Evolutionary conservation across 2,888 invertebrate genomes (phyloP).

Genomic region (Lamellibrachia satsuma): DNA sequence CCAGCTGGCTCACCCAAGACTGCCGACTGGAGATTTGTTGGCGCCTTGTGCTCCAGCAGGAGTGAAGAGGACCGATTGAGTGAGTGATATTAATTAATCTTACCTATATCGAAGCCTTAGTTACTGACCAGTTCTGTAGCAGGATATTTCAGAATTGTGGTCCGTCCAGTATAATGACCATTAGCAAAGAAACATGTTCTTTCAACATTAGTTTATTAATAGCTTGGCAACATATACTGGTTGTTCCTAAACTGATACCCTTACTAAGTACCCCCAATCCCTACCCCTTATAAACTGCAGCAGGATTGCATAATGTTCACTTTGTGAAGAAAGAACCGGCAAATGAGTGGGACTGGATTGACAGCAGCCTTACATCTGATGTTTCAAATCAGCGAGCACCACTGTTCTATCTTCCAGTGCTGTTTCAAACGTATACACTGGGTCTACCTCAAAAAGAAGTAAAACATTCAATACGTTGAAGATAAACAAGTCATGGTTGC

Average conservation of each 20-base stretch:
- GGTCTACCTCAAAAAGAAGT: neutral
- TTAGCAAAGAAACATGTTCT: neutral
- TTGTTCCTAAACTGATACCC: neutral
- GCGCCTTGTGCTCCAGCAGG: too few species aligned
- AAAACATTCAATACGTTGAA: neutral
- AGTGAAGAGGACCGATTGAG: too few species aligned
- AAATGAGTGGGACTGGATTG: neutral
- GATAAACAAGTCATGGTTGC: too few species aligned
- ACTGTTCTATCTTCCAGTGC: neutral
- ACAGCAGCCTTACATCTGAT: neutral
- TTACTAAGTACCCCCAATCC: neutral
- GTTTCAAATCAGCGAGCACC: neutral
- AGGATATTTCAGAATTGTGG: too few species aligned
- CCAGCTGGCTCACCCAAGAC: too few species aligned
- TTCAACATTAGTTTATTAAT: slow-evolving; percentile 1
- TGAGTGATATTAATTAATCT: too few species aligned
- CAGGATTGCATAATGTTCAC: neutral
- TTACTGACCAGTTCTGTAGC: too few species aligned
- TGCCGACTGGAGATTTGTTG: too few species aligned
- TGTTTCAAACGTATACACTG: neutral
- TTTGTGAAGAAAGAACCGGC: neutral
- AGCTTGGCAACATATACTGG: neutral
- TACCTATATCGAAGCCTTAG: too few species aligned
- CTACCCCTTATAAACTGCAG: neutral
- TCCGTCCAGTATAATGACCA: too few species aligned